phyloP scores from a whole-genome alignment of 2,113 vertebrate species.

The Prionailurus bengalensis region DNA sequence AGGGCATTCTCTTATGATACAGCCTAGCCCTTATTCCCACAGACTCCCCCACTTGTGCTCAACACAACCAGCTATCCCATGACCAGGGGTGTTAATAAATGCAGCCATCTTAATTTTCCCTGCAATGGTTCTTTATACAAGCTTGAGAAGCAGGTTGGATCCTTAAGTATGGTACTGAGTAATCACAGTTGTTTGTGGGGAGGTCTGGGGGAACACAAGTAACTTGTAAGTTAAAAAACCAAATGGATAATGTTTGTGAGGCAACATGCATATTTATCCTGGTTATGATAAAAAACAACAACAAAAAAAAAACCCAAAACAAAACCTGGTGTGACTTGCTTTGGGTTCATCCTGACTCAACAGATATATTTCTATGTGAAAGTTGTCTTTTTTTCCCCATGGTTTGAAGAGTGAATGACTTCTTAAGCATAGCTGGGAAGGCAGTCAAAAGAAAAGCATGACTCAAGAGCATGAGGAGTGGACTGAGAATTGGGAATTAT shows the following conservation, averaged over 20 bases:
- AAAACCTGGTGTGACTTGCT: not conserved
- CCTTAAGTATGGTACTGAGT: not conserved
- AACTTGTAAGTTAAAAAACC: not conserved
- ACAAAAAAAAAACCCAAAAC: too few species aligned
- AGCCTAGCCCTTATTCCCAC: not conserved
- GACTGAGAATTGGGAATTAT: slow-evolving; percentile 63
- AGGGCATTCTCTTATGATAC: not conserved
- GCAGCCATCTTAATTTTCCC: not conserved
- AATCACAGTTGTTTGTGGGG: not conserved
- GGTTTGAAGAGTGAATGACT: slow-evolving; percentile 26
- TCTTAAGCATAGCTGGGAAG: not conserved
- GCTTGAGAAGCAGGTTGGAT: not conserved
- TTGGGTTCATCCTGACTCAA: not conserved
- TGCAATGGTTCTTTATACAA: not conserved
- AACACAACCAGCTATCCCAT: too few species aligned
- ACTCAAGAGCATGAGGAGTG: slow-evolving; percentile 37
- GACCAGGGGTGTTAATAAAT: not conserved
- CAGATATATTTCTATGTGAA: slow-evolving; percentile 15
- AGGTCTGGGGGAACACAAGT: accelerated
- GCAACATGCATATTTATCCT: not conserved
- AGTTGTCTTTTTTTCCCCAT: not conserved
- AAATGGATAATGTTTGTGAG: slow-evolving; percentile 4
- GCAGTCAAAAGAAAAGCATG: not conserved
- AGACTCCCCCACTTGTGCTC: not conserved
- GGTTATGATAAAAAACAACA: not conserved